Conservation (phyloP, 2,113 vertebrate genomes). For the Scortum barcoo region DNA sequence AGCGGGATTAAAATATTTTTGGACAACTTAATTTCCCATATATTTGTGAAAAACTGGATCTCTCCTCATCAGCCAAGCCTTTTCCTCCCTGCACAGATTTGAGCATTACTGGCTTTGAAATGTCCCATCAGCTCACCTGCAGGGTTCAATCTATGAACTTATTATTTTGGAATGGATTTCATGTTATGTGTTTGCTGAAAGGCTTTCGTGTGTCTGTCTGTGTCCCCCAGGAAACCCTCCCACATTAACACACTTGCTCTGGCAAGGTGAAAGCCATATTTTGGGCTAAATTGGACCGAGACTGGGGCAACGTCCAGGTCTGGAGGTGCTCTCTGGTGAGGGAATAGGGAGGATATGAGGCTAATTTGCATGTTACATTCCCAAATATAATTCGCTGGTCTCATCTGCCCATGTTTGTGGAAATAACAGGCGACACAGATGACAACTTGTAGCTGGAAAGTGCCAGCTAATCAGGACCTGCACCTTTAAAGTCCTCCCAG, state of each 20-base stretch:
- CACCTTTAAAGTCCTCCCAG: constrained; percentile 2
- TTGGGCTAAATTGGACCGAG: constrained; percentile 31
- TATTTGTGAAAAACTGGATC: not conserved
- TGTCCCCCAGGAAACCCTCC: not conserved
- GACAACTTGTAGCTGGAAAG: constrained; percentile 1
- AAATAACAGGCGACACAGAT: constrained; percentile 22
- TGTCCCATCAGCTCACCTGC: not conserved
- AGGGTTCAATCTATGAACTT: not conserved
- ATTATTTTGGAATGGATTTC: not conserved
- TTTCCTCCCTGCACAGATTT: not conserved
- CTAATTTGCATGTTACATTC: constrained; percentile 51
- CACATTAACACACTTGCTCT: not conserved
- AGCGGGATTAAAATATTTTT: no score
- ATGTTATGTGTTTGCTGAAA: not conserved
- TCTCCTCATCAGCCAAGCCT: not conserved
- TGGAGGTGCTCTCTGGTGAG: constrained; percentile 37
- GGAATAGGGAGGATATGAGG: constrained; percentile 17
- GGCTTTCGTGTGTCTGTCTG: not conserved
- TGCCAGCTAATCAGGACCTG: constrained; percentile 41
- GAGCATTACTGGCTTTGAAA: not conserved
- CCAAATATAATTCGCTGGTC: constrained; percentile 44
- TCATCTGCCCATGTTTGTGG: constrained; percentile 60
- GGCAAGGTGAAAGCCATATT: not conserved
- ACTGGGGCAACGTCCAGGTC: constrained; percentile 34
- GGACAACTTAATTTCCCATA: not conserved